These are phyloP conservation scores for Oenanthe melanoleuca DNA, from an alignment of 2,113 vertebrate species.

Conservation along the genomic window DNA sequence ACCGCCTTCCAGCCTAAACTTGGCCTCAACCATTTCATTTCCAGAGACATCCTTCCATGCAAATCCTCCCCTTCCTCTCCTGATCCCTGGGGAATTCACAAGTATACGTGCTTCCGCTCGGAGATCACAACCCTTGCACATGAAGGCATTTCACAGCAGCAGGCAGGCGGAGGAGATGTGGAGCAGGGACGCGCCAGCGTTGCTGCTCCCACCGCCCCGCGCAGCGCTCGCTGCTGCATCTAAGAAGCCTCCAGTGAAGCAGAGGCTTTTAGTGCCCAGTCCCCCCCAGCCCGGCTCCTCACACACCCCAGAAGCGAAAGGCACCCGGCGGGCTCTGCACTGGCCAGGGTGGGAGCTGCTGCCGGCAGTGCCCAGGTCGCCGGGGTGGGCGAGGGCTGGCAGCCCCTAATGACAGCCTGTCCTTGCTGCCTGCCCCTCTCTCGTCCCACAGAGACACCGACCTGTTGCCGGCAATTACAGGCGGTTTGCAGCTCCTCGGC, in stretches of 20 bases:
- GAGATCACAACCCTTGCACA: not conserved
- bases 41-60: constrained; percentile 39
- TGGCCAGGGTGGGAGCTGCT: not conserved
- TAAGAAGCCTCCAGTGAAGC: not conserved
- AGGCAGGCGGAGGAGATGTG: not conserved
- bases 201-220: not conserved
- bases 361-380: not conserved
- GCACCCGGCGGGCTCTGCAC: not conserved
- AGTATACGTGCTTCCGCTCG: not conserved
- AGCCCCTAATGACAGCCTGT: not conserved
- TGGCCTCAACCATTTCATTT: not conserved
- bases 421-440: not conserved
- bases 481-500: not conserved
- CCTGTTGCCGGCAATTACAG: constrained; percentile 32
- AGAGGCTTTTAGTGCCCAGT: not conserved
- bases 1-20: not conserved
- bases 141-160: not conserved
- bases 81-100: constrained; percentile 55
- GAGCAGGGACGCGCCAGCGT: not conserved
- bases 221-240: not conserved
- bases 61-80: constrained; percentile 49
- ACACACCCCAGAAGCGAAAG: rapidly evolving
- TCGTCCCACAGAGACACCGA: not conserved
- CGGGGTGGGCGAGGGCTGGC: not conserved
- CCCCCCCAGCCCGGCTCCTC: not conserved